Percentiles rank a stretch among this genome's conserved stretches.
Conservation (phyloP, 2,113 vertebrate species). For the Caranx melampygus region DNA sequence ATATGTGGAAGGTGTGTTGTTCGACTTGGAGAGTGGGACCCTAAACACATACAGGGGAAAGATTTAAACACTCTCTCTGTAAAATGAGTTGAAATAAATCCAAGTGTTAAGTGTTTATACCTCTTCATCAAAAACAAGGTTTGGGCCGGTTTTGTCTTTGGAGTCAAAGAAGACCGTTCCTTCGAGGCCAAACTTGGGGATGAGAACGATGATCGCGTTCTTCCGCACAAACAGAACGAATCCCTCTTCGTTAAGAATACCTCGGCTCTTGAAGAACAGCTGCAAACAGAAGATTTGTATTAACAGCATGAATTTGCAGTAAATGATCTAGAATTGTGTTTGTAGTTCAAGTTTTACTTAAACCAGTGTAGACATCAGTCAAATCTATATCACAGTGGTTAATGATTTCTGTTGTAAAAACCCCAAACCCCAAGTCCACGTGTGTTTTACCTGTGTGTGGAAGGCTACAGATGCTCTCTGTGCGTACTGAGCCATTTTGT, state of each 20-base stretch:
- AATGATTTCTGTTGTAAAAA: neutral
- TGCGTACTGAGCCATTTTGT: conserved; percentile 98
- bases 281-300: conserved; percentile 72
- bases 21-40: conserved; percentile 89
- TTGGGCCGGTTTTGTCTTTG: conserved; percentile 87
- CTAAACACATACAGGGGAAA: conserved; percentile 71
- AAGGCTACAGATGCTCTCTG: conserved; percentile 96
- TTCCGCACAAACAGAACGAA: conserved; percentile 96
- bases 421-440: neutral
- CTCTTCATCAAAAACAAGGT: conserved; percentile 89
- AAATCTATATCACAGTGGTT: neutral
- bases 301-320: neutral
- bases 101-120: conserved; percentile 70
- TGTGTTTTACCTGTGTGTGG: conserved; percentile 91
- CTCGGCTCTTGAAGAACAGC: conserved; percentile 96
- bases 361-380: neutral
- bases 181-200: conserved; percentile 96
- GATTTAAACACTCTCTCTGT: neutral
- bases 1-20: conserved; percentile 88
- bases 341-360: neutral
- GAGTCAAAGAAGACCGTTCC: conserved; percentile 96
- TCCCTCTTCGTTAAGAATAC: conserved; percentile 93
- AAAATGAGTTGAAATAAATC: too few relatives aligned
- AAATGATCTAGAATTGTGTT: neutral
- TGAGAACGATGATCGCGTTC: conserved; percentile 96